Evolutionary conservation across 1,140 invertebrate genomes (phyloP), one percentile per base, ranked within the genome.

Genomic region (Maniola jurtina): DNA sequence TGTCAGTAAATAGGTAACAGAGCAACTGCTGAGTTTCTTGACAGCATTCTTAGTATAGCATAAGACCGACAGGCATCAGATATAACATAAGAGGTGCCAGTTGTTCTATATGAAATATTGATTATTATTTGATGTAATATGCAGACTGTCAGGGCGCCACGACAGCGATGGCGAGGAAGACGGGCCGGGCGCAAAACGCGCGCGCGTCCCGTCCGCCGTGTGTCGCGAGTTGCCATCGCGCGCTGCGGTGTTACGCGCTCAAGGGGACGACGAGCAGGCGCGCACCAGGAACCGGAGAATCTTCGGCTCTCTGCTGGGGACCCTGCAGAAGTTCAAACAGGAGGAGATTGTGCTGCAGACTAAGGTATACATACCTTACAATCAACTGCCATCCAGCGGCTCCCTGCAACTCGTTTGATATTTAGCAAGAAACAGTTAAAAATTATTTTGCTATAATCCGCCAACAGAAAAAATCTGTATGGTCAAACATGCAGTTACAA

Each of bases 231-330:
- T 91, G n/a, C 90, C 90, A 0, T 87, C 88, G 0, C 79, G 90
- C 50, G 89, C 90, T 15, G 86, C 89, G 13, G 88, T 91, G 35
- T 75, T 92, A 2, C 95, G 96, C 72, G 95, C 96, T 50, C 97
- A 98, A 80, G 94, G 94, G 64, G 94, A 93, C 40, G 97, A 98
- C 91, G 95, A 95, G 70, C 94, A 95, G 75, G 96, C 96, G 60
- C 93, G 95, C 72, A 97, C 95, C 33, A 94, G 97, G 69, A 98
- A 98, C 91, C 93, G 95, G 68, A 93, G 98, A 69, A 99, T 99
- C 96, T 99, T 99, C 92, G 97, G 98, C 33, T 96, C 96, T 35
- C 91, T 99, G 42, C 88, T 99, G 40, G 98, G 98, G 5, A 99
- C 98, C 48, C 89, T 99, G 70, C 97, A 98, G 80, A 98, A 97